phyloP scores from a whole-genome alignment of 2,113 vertebrate species.

The Nothoprocta pentlandii region DNA sequence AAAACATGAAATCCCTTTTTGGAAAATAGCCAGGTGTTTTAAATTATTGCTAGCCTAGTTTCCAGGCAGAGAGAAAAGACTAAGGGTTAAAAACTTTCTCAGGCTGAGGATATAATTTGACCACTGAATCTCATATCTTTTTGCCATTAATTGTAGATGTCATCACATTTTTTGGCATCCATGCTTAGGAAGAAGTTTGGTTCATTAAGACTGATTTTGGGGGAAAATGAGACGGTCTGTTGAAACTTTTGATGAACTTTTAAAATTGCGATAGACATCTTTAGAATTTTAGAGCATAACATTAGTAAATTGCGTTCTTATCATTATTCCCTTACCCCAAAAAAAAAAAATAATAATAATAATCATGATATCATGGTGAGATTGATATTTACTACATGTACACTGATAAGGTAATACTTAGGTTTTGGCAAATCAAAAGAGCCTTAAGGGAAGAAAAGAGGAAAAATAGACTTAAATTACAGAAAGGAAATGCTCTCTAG shows the following conservation, averaged over 20 bases:
- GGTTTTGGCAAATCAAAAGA: not conserved
- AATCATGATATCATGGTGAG: not conserved
- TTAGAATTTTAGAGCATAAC: not conserved
- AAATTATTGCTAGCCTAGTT: not conserved
- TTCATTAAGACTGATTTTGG: not conserved
- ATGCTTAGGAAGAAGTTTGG: not conserved
- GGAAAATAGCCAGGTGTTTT: not conserved
- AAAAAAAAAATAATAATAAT: not conserved
- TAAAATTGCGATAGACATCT: fast-evolving
- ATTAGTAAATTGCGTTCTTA: not conserved
- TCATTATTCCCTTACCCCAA: not conserved
- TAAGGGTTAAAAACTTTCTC: not conserved
- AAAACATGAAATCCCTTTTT: not conserved
- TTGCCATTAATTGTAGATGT: not conserved
- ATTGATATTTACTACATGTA: not conserved
- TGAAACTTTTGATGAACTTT: not conserved
- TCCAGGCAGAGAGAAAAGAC: not conserved
- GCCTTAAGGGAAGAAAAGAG: not conserved
- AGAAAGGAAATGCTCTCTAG: not conserved
- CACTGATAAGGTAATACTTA: not conserved
- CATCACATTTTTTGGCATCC: not conserved
- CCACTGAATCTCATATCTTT: not conserved
- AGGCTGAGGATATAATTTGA: not conserved
- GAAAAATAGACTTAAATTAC: not conserved
- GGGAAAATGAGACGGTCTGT: not conserved